These are phyloP conservation scores for Anastrepha obliqua DNA, from an alignment of 1,140 invertebrate species.

Conservation along the genomic window DNA sequence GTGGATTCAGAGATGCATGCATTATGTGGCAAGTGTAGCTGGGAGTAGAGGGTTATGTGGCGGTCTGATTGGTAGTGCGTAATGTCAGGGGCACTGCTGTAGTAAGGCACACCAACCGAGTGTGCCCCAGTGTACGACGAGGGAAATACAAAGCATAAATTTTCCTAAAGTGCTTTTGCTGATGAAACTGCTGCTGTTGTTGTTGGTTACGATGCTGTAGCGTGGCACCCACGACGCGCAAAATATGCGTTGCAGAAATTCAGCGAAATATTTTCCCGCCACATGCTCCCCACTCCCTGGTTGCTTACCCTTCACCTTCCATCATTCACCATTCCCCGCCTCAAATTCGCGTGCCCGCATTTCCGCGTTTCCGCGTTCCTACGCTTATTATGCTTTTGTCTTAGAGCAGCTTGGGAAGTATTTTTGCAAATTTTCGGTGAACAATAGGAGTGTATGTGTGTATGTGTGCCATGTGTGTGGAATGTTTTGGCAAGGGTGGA, in stretches of 20 bases:
- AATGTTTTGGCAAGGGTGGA: neutral
- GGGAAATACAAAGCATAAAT: constrained; percentile 44
- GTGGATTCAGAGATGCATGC: neutral
- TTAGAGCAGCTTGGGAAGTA: neutral
- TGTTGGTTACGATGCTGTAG: neutral
- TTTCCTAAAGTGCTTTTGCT: constrained; percentile 2
- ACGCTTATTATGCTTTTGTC: neutral
- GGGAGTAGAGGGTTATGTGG: neutral
- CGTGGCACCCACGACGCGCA: neutral
- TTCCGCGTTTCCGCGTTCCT: neutral
- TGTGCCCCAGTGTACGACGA: neutral
- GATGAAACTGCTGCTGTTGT: neutral
- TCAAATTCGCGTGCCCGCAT: no score
- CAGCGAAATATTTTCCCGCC: neutral
- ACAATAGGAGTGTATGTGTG: neutral
- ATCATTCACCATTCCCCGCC: no score
- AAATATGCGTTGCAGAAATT: constrained; percentile 10
- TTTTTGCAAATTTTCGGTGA: neutral
- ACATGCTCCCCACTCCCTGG: neutral
- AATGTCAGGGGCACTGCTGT: neutral
- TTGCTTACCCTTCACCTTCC: no score
- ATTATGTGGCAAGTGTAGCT: neutral
- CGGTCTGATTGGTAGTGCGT: neutral
- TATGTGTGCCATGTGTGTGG: neutral
- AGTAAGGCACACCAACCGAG: neutral